phyloP scores from a whole-genome alignment of 2,113 vertebrate genomes.

The Tyrannus savana region DNA sequence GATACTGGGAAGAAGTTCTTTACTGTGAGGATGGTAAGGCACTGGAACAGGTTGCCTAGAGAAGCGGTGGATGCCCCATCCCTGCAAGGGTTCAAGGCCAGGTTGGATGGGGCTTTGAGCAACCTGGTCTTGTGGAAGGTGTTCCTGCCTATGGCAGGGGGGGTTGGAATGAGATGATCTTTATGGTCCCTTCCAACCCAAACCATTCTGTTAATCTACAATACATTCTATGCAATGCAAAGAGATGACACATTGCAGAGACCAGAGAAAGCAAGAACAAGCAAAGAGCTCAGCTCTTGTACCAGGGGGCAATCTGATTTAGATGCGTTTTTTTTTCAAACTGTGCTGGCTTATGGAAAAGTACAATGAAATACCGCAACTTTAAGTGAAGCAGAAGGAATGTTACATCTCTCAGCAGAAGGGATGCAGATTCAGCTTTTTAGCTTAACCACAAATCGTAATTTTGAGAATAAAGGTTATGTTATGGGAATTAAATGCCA shows the following conservation, averaged over 20 bases:
- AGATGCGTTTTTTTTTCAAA: background rate
- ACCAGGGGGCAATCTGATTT: background rate
- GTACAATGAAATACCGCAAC: background rate
- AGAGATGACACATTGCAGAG: background rate
- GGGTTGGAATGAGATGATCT: background rate
- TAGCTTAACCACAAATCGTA: background rate
- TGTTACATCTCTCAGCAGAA: background rate
- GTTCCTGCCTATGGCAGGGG: too few relatives aligned
- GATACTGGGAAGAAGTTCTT: background rate
- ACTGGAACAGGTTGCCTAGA: background rate
- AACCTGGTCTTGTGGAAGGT: background rate
- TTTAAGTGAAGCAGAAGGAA: background rate
- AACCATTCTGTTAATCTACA: background rate
- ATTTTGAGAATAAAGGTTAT: background rate
- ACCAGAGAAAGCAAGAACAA: background rate
- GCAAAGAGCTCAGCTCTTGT: background rate
- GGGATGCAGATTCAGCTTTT: constrained; percentile 7
- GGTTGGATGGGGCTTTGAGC: background rate
- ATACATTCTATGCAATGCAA: background rate
- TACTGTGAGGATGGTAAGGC: background rate
- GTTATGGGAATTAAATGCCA: background rate
- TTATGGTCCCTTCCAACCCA: background rate
- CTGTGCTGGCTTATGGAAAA: background rate
- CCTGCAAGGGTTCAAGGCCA: background rate
- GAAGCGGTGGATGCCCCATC: background rate